Conservation (phyloP, 1,140 invertebrate species). For the Goniozus legneri region DNA sequence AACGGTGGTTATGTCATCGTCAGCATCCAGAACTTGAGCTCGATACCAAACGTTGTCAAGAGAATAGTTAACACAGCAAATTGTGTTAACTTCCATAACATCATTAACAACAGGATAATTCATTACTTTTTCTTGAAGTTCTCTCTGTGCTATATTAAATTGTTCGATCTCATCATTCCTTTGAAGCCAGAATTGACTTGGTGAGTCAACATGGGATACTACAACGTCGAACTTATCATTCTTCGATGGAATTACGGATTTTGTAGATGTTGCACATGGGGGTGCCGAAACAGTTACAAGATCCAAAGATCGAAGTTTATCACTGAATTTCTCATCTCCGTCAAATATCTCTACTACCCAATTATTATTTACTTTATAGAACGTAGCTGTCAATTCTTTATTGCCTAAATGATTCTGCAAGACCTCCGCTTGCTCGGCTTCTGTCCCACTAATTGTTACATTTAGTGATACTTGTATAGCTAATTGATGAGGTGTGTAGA, state of each 20-base stretch:
- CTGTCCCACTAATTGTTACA: slow-evolving; percentile 35
- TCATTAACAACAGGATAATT: slow-evolving; percentile 53
- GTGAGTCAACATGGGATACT: slow-evolving; percentile 37
- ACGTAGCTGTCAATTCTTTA: slow-evolving; percentile 32
- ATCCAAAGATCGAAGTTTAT: slow-evolving; percentile 22
- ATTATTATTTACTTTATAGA: slow-evolving; percentile 35
- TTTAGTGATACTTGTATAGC: slow-evolving; percentile 52
- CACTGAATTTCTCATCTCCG: slow-evolving; percentile 36
- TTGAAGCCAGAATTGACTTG: slow-evolving; percentile 43
- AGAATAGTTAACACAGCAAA: slow-evolving; percentile 71
- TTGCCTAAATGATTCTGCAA: slow-evolving; percentile 26
- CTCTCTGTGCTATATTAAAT: slow-evolving; percentile 45
- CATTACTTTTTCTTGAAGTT: slow-evolving; percentile 57
- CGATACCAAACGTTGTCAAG: slow-evolving; percentile 77
- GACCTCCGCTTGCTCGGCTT: slow-evolving; percentile 32
- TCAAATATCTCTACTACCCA: slow-evolving; percentile 37
- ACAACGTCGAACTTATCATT: slow-evolving; percentile 28
- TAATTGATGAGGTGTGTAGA: slow-evolving; percentile 56
- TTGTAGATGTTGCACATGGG: slow-evolving; percentile 6
- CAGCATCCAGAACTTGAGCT: slow-evolving; percentile 71
- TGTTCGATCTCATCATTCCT: slow-evolving; percentile 15
- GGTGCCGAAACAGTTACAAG: slow-evolving; percentile 4
- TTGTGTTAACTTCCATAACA: slow-evolving; percentile 58
- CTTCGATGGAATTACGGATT: slow-evolving; percentile 3
- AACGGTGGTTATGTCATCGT: slow-evolving; percentile 68